Evolutionary conservation across 1,140 invertebrate genomes (phyloP), one percentile per base, ranked within the genome.

Genomic region (Harpegnathos saltator): DNA sequence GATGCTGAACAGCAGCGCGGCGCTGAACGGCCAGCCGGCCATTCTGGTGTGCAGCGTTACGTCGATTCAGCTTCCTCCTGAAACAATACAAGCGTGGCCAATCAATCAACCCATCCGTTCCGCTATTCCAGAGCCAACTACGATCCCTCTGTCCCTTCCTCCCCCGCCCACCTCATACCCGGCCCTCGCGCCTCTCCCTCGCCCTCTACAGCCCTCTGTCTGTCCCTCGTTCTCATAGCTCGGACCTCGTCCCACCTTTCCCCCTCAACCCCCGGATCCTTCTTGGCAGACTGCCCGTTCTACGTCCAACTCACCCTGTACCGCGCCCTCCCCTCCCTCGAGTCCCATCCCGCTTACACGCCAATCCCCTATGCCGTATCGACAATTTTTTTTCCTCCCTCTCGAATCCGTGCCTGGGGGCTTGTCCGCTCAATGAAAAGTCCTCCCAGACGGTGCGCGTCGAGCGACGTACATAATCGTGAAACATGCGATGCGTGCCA

Each of bases 41-140:
- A 93, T 94, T 92, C 92, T 94, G 92, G 86, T 90, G 89, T 93
- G 92, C 92, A 93, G 90, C 93, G 93, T 94, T 94, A 94, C 94
- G 94, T 94, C 92, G 94, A 94, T 94, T 93, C 93, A 92, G 92
- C 92, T 91, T 94, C 91, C 93, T 94, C 94, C 93, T 89, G 83
- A 89, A 89, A 82, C 90, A 91, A 92, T 91, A 91, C 87, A 91
- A 91, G 89, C 91, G 86, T 88, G 86, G 83, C 84, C 91, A 89
- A 93, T 93, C 91, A 92, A 92, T 93, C 91, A 91, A 91, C 73
- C 86, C 83, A 89, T 90, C 88, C 85, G 68, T 71, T 62, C 87
- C 73, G 74, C 68, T 78, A 85, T 82, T 77, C 62, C 78, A 66
- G 38, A 74, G 56, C 75, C 68, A 50, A 73, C 65, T 68, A 14